phyloP scores from a whole-genome alignment of 2,888 invertebrate genomes.

The Argynnis bischoffii region DNA sequence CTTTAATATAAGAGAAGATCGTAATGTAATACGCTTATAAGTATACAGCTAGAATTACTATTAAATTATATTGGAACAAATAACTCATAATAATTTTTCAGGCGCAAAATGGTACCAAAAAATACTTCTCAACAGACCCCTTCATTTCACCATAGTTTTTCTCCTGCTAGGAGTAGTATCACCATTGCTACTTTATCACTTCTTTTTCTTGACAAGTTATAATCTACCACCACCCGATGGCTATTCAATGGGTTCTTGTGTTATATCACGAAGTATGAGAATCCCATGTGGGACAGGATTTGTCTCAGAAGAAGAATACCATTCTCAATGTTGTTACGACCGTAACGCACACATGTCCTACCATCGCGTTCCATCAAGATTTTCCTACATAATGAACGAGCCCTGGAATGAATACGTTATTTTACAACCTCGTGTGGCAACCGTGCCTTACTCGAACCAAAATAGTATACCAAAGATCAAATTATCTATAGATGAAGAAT shows the following conservation, averaged over 20 bases:
- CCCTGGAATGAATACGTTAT: conserved; percentile 60
- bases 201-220: conserved; percentile 51
- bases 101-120: conserved; percentile 67
- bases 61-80: conserved; percentile 14
- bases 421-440: conserved; percentile 58
- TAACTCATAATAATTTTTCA: conserved; percentile 46
- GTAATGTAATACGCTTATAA: not conserved
- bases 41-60: not conserved
- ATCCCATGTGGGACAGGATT: conserved; percentile 65
- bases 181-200: conserved; percentile 65
- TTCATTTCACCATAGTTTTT: conserved; percentile 54
- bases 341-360: conserved; percentile 66
- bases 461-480: conserved; percentile 53
- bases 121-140: conserved; percentile 64
- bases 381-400: conserved; percentile 67
- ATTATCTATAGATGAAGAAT: conserved; percentile 65
- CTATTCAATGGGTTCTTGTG: conserved; percentile 67
- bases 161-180: conserved; percentile 51
- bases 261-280: conserved; percentile 55
- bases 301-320: conserved; percentile 60
- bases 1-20: not conserved
- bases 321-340: conserved; percentile 78
- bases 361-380: conserved; percentile 78
- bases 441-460: conserved; percentile 58
- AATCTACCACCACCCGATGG: conserved; percentile 63